Evolutionary conservation across 2,888 invertebrate genomes (phyloP), one percentile per base, ranked within the genome.

Genomic region (Drosophila buzzatii): DNA sequence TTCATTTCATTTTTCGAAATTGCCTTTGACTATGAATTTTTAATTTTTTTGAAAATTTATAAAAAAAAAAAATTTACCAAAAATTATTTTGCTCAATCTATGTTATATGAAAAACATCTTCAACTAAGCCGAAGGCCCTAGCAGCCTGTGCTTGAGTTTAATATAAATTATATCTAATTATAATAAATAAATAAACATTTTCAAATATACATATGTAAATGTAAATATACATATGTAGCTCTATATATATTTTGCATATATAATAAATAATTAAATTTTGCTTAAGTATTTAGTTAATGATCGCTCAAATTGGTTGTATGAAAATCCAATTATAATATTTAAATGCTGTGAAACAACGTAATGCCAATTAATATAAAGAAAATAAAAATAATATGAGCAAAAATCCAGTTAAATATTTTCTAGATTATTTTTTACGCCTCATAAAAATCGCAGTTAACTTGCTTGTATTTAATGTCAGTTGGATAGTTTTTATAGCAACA

Each of bases 401-500:
- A 44, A 12, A 39, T 9, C 10, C 0, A 33, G 45, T 31, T 14
- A 41, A 23, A 27, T 7, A 1, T 18, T n/a, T 23, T 27, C 8
- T 1, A 8, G 5, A 39, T 20, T n/a, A n/a, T n/a, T 16, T 58
- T 37, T 27, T 47, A 9, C 3, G 20, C 0, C 20, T 9, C 31
- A 60, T 10, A 20, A 14, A n/a, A 53, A n/a, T 23, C 18, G n/a
- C 6, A 0, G 31, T 14, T n/a, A 51, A 14, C 9, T 41, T 10
- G 8, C 31, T 23, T 49, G 14, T 4, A 52, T 59, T 18, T 20
- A 42, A 6, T 23, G 49, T 49, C 45, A 33, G 8, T 37, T 35
- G 35, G 31, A 53, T 20, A 31, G 10, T 47, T 47, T 68, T 53
- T 44, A 55, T 68, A 6, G 52, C 51, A 2, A 18, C 51, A 44